Evolutionary conservation across 2,888 invertebrate genomes (phyloP), one percentile per base, ranked within the genome.

Genomic region (Zhuqinia jingwanae): DNA sequence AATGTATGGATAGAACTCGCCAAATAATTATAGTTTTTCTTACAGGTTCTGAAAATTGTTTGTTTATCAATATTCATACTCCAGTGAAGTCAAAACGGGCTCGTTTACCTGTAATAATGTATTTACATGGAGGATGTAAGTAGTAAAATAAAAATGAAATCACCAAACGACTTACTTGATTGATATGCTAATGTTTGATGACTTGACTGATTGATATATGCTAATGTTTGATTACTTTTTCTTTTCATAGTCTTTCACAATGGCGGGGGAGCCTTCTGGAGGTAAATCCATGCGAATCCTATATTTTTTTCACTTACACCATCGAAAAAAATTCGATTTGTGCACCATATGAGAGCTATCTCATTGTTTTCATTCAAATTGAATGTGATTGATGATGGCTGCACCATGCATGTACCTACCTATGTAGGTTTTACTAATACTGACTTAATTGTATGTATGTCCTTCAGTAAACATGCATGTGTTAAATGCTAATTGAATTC

Each of bases 211-310:
- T 2, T 56, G 11, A 20, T 20, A 17, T 20, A 56, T 20, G 5
- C 17, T 20, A 36, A 36, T 8, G 36, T 20, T 30, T 63, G 6
- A 27, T 15, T 36, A n/a, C n/a, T n/a, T n/a, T n/a, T n/a, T n/a
- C n/a, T n/a, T n/a, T n/a, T n/a, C n/a, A n/a, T 63, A 80, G 80
- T 80, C 75, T 86, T 86, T 22, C 86, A 86, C 30, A 86, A 86
- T 25, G 86, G 81, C 20, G 85, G 80, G 2, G 60, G 68, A 3
- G 22, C 56, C 2, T 85, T 85, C 17, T 78, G 77, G 68, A 56
- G n/a, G n/a, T n/a, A n/a, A n/a, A n/a, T n/a, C n/a, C n/a, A n/a
- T n/a, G n/a, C n/a, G n/a, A n/a, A n/a, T n/a, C n/a, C n/a, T n/a
- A n/a, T n/a, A n/a, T n/a, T n/a, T n/a, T n/a, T n/a, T n/a, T n/a